Conservation (phyloP, 2,888 invertebrate genomes). For the Eristalis intricaria region DNA sequence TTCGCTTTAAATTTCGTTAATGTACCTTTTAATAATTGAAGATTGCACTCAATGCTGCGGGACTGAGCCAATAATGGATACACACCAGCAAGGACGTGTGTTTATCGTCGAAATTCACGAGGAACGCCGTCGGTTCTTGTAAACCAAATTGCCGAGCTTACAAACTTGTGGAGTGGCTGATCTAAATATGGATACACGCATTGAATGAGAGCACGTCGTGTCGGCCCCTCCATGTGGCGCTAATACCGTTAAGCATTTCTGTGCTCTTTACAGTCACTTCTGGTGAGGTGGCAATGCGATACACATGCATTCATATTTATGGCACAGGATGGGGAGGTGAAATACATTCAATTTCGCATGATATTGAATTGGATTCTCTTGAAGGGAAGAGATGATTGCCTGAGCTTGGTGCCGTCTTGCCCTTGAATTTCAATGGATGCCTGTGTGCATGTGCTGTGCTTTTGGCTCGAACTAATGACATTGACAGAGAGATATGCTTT, state of each 20-base stretch:
- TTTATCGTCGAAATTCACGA: neutral
- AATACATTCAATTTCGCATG: neutral
- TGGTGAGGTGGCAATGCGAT: neutral
- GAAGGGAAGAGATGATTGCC: neutral
- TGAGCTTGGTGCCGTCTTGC: neutral
- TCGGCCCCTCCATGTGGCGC: too few relatives aligned
- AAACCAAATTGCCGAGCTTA: neutral
- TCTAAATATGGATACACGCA: conserved; percentile 4
- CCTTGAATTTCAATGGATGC: neutral
- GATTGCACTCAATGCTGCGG: neutral
- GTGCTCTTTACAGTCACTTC: neutral
- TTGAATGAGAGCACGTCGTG: neutral
- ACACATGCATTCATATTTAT: neutral
- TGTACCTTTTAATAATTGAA: conserved; percentile 15
- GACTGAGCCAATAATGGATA: neutral
- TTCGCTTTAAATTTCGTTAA: neutral
- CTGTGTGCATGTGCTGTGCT: neutral
- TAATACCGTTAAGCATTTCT: neutral
- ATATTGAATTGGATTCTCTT: neutral
- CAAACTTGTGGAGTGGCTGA: neutral
- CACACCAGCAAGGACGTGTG: neutral
- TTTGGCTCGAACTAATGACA: neutral
- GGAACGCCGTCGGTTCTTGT: neutral
- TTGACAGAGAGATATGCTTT: neutral
- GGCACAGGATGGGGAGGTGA: neutral